phyloP scores from a whole-genome alignment of 2,113 vertebrate species.

The Spermophilus dauricus region DNA sequence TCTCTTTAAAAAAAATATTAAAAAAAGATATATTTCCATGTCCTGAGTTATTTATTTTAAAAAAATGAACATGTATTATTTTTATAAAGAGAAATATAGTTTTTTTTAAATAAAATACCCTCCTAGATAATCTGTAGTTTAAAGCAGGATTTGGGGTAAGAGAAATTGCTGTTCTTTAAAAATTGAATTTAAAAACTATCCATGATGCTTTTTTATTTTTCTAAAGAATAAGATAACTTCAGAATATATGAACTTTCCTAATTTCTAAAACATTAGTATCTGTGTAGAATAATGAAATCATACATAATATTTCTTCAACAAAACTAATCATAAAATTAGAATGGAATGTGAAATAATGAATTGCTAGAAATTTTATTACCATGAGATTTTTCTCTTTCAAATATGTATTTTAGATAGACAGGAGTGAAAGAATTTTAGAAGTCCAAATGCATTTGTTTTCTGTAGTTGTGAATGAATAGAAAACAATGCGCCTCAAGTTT shows the following conservation, averaged over 20 bases:
- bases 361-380: not conserved
- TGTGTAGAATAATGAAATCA: not conserved
- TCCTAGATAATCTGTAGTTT: not conserved
- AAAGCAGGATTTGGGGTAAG: not conserved
- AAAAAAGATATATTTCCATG: not conserved
- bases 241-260: not conserved
- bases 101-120: not conserved
- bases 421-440: not conserved
- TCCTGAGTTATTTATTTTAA: not conserved
- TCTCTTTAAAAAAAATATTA: no score
- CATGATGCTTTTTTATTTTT: not conserved
- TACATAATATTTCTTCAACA: not conserved
- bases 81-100: slow-evolving; percentile 33
- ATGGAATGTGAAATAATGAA: slow-evolving; percentile 6
- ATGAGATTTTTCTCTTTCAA: slow-evolving; percentile 40
- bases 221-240: slow-evolving; percentile 31
- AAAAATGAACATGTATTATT: not conserved
- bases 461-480: not conserved
- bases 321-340: not conserved
- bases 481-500: not conserved
- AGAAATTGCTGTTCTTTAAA: not conserved
- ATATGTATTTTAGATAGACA: not conserved
- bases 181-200: not conserved
- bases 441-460: not conserved
- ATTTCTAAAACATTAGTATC: slow-evolving; percentile 26